Evolutionary conservation across 53 echinoderm and acorn worm species (phyloP), one percentile per base, ranked within the genome.

Genomic region (Holothuria leucospilota): DNA sequence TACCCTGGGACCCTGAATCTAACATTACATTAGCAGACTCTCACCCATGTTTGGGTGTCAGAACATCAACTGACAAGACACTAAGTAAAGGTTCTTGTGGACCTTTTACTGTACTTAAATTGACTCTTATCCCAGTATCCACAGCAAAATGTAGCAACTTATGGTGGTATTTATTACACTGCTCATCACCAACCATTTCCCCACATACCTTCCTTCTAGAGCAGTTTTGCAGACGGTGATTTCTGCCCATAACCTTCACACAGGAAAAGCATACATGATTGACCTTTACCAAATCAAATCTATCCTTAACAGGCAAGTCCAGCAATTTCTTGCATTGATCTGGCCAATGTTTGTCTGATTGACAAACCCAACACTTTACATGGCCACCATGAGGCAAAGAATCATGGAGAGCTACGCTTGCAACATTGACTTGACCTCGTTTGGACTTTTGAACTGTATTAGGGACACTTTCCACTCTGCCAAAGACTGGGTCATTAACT

Each of bases 401-500:
- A 66, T 66, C 67, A 66, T 66, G 67, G 29, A 6, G 8, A n/a
- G 67, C 67, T 66, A 66, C 18, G 18, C 18, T 66, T 66, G 67
- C 67, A 11, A 7, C 24, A 66, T 66, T 66, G 26, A n/a, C 64
- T 26, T 63, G 64, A n/a, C 64, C 12, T 63, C 64, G 67, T n/a
- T 66, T 66, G 24, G 67, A 66, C 67, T 66, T 66, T 66, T 6
- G 29, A 18, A 66, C 67, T 26, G 67, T 66, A 16, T 18, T 66
- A 16, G 67, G 67, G 67, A 66, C 58, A 58, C 29, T 78, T 21
- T 29, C 23, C 27, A 27, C 62, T 2, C 14, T 82, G 21, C 85
- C 67, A 66, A 84, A 84, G 25, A 84, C 68, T 16, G 85, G 85
- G 69, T 84, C 85, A 84, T 42, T 42, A 11, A 68, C 42, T 49